phyloP scores from a whole-genome alignment of 2,113 vertebrate genomes.

The Calyptomena viridis region DNA sequence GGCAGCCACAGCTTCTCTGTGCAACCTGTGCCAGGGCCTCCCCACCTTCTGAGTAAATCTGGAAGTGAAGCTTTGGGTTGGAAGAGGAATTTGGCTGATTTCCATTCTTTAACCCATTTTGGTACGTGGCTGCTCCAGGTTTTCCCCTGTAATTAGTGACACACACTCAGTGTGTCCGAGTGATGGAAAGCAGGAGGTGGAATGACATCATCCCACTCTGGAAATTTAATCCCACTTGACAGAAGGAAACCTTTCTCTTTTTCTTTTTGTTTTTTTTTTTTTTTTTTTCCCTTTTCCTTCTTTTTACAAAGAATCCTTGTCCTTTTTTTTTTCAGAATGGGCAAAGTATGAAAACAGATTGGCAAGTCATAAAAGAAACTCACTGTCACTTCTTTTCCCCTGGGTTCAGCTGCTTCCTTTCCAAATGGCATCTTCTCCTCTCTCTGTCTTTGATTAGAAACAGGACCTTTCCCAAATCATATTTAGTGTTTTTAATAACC shows the following conservation, averaged over 20 bases:
- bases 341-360: background rate
- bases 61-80: rapidly evolving
- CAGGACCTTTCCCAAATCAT: background rate
- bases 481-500: background rate
- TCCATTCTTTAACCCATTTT: background rate
- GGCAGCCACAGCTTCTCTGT: no score
- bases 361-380: background rate
- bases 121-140: background rate
- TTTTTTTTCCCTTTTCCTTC: no score
- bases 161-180: background rate
- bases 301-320: background rate
- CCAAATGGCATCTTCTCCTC: background rate
- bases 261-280: background rate
- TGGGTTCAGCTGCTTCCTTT: background rate
- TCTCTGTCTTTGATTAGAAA: slow-evolving; percentile 5
- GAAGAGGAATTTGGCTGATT: background rate
- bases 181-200: slow-evolving; percentile 36
- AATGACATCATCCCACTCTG: background rate
- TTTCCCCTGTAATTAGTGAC: background rate
- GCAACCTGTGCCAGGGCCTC: background rate
- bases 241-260: background rate
- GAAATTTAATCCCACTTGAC: background rate
- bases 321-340: background rate
- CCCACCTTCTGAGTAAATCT: background rate
- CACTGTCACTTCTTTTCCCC: background rate